These are phyloP conservation scores for Paramormyrops kingsleyae DNA, from an alignment of 2,113 vertebrate species.

Conservation along the genomic window DNA sequence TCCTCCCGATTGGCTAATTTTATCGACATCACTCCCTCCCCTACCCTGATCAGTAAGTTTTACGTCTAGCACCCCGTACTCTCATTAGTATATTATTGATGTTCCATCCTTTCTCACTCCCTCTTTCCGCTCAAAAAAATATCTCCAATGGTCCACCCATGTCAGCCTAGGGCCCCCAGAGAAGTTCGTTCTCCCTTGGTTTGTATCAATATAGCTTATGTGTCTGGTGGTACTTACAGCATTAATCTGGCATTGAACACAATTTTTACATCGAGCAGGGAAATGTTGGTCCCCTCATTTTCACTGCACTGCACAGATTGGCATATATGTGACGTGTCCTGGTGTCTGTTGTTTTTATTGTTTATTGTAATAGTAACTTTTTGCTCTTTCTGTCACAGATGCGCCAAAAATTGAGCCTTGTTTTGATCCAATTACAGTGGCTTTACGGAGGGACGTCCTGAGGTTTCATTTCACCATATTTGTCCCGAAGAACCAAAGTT, in stretches of 20 bases:
- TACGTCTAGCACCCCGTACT: neutral
- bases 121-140: neutral
- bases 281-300: neutral
- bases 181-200: neutral
- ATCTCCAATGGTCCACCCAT: neutral
- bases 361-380: neutral
- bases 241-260: neutral
- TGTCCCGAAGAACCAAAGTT: conserved; percentile 19
- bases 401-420: neutral
- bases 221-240: neutral
- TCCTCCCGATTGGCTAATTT: neutral
- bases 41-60: neutral
- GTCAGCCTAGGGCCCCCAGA: neutral
- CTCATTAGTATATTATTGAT: neutral
- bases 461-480: accelerated
- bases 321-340: neutral
- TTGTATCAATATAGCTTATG: neutral
- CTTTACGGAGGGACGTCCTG: conserved; percentile 29
- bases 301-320: no score
- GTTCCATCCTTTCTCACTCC: neutral
- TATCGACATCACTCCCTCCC: neutral
- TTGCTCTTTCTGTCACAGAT: neutral
- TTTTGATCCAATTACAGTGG: conserved; percentile 31
- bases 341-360: neutral
- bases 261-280: neutral